Base-by-base conservation (phyloP, 1,140 invertebrate species). In the Medauroidea extradentata region DNA sequence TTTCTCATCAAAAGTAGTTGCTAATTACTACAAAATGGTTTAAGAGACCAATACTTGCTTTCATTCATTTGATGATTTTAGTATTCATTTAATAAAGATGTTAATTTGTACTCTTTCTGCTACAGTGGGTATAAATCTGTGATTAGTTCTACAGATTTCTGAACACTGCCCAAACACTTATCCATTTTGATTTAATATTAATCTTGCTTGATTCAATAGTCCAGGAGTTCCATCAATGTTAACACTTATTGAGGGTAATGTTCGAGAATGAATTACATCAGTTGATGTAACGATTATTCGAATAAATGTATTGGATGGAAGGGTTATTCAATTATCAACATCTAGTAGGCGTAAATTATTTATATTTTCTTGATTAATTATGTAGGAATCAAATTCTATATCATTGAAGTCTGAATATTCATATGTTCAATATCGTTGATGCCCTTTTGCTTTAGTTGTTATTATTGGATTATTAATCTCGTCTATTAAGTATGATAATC, bases 121-220 rank as follows among this genome's bases (percentile, higher is more conserved):
- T 59, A 79, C 75, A 82, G 88, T 88, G 54, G 86, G 86, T 78
- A 90, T 88, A 81, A 88, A 88, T 55, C 81, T 83, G 75, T 89
- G n/a, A n/a, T 89, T 88, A 54, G 78, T 76, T 9, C 86, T 85
- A 81, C 86, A 90, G 79, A 89, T 87, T 81, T 89, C 87, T 68
- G 85, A 88, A 73, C 86, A 89, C 81, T 89, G 85, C 0, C 86
- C 85, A 75, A 73, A 86, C 72, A 79, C 85, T 66, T 85, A 60
- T 48, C 85, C 84, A 38, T 79, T 67, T 41, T 79, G 77, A 62
- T 79, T 81, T 69, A 79, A 70, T 64, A 70, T 71, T 70, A 85
- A 77, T 59, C 63, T 78, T 53, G 78, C 69, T 83, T 86, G 81
- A 73, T 87, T 88, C 71, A 88, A 67, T 38, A 84, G 82, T 0